Percentiles rank a stretch among this genome's conserved stretches.
phyloP scores from a whole-genome alignment of 2,113 vertebrate genomes.

The Cyanoliseus patagonus region DNA sequence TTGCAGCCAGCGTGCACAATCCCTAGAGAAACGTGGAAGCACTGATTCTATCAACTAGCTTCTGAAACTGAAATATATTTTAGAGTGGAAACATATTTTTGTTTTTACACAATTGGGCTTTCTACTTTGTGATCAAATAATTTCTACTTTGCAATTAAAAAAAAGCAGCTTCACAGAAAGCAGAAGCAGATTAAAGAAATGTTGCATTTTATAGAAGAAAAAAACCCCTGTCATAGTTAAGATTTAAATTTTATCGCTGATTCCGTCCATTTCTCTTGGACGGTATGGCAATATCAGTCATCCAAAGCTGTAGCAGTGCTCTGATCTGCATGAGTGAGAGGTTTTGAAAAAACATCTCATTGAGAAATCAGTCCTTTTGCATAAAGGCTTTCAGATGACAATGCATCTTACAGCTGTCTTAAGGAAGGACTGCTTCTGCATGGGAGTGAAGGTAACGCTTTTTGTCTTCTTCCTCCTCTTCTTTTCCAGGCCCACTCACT shows the following conservation, averaged over 20 bases:
- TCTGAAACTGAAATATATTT: not conserved
- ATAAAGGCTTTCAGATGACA: not conserved
- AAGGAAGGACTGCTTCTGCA: not conserved
- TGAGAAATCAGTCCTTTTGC: not conserved
- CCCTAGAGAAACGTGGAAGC: not conserved
- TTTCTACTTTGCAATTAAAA: not conserved
- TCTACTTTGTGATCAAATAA: not conserved
- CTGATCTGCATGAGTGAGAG: not conserved
- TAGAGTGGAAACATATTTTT: not conserved
- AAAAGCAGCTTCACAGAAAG: not conserved
- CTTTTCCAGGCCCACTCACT: not conserved
- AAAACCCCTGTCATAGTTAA: not conserved
- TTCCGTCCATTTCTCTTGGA: not conserved
- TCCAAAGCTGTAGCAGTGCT: not conserved
- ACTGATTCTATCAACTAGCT: not conserved
- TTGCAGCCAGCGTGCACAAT: not conserved
- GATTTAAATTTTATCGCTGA: not conserved
- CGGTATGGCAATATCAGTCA: not conserved
- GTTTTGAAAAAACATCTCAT: not conserved
- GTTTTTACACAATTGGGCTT: not conserved
- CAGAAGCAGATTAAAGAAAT: not conserved
- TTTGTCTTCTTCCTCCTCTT: not conserved
- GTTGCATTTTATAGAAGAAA: not conserved
- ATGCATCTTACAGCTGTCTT: not conserved
- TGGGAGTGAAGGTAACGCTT: fast-evolving